Evolutionary conservation across 2,888 invertebrate genomes (phyloP).

Genomic region (Stenotaenia linearis): DNA sequence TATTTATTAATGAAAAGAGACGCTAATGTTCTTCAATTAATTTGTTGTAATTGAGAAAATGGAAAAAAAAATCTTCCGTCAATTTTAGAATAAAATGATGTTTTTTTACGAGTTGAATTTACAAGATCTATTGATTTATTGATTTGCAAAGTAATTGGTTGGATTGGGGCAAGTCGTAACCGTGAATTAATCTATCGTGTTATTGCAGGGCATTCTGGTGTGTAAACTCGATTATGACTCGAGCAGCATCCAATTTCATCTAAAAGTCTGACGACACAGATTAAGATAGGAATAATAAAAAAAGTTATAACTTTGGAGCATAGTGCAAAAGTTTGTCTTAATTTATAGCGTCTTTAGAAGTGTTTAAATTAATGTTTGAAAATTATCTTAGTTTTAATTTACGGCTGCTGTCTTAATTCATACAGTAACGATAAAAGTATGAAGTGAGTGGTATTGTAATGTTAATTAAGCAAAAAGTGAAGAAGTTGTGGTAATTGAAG

Average conservation of each 20-base stretch:
- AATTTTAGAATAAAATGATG: background rate
- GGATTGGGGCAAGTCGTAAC: constrained; percentile 2
- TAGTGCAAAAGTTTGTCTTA: background rate
- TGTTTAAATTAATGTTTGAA: background rate
- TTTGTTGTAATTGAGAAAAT: background rate
- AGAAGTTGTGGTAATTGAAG: no score
- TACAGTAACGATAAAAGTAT: background rate
- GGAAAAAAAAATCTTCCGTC: background rate
- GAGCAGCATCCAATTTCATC: background rate
- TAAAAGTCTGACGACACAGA: background rate
- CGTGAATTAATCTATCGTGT: constrained; percentile 2
- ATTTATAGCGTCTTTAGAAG: background rate
- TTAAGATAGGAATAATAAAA: background rate
- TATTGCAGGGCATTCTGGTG: background rate
- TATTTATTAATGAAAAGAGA: background rate
- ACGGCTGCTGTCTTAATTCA: background rate
- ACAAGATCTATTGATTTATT: constrained; percentile 8
- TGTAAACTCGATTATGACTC: constrained; percentile 6
- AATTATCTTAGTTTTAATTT: background rate
- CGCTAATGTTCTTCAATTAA: background rate
- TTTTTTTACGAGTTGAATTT: background rate
- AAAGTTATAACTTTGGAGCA: background rate
- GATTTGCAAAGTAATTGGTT: background rate
- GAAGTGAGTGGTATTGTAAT: background rate
- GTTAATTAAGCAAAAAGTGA: no score